Conservation (phyloP, 2,113 vertebrate genomes). For the Aspiorhynchus laticeps region DNA sequence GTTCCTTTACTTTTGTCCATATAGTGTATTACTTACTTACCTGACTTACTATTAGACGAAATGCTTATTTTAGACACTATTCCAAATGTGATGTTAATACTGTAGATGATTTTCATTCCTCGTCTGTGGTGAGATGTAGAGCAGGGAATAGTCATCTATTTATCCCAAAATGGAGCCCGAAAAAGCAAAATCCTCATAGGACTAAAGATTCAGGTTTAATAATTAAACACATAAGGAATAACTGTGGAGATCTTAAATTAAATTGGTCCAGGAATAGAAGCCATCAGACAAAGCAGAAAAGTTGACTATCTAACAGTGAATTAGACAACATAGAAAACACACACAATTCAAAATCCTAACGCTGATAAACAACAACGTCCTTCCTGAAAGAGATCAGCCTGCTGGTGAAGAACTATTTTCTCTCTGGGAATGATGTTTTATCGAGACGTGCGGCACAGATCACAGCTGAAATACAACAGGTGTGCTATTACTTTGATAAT, state of each 20-base stretch:
- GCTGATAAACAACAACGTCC: constrained; percentile 43
- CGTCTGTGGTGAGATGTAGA: background rate
- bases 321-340: background rate
- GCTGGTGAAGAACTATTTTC: constrained; percentile 49
- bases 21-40: too few relatives aligned
- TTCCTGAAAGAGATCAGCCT: constrained; percentile 50
- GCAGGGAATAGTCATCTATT: background rate
- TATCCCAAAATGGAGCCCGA: background rate
- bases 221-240: background rate
- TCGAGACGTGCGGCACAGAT: constrained; percentile 30
- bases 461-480: constrained; percentile 60
- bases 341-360: background rate
- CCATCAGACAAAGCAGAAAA: background rate
- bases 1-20: too few relatives aligned
- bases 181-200: too few relatives aligned
- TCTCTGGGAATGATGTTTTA: constrained; percentile 36
- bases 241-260: too few relatives aligned
- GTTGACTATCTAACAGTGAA: background rate
- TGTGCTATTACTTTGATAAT: constrained; percentile 4
- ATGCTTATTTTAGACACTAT: too few relatives aligned
- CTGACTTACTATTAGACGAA: too few relatives aligned
- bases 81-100: background rate
- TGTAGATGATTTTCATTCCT: background rate
- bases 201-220: background rate
- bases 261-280: background rate